Percentiles rank a stretch among this genome's conserved stretches.
These are phyloP conservation scores for Imbricaverruca yamaguchii DNA, from an alignment of 2,888 invertebrate genomes.

Conservation along the genomic window DNA sequence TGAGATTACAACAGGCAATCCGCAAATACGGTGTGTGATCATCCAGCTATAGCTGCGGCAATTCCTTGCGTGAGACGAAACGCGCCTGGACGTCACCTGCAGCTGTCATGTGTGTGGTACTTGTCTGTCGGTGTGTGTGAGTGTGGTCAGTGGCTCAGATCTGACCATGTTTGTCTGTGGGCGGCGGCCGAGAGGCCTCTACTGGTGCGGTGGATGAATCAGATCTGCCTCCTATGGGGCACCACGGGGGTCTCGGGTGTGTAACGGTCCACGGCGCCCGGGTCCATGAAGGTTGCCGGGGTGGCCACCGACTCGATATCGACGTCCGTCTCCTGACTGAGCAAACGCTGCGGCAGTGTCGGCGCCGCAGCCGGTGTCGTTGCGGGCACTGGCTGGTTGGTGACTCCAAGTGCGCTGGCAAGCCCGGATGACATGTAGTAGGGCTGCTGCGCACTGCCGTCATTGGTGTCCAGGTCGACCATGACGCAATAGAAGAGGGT, in stretches of 20 bases:
- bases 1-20: too few relatives aligned
- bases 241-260: neutral
- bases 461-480: constrained; percentile 3
- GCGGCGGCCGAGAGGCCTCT: too few relatives aligned
- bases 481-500: constrained; percentile 3
- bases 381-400: neutral
- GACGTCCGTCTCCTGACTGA: neutral
- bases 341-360: neutral
- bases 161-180: too few relatives aligned
- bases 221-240: too few relatives aligned
- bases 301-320: neutral
- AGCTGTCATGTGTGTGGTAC: too few relatives aligned
- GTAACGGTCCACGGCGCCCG: neutral
- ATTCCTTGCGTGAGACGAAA: too few relatives aligned
- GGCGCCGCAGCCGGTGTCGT: neutral
- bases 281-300: neutral
- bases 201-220: too few relatives aligned
- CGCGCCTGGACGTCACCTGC: too few relatives aligned
- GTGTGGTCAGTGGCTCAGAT: too few relatives aligned
- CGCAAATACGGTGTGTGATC: too few relatives aligned
- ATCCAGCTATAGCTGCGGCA: too few relatives aligned
- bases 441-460: constrained; percentile 2
- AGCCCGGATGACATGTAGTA: neutral
- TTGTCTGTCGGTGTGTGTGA: too few relatives aligned
- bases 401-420: neutral